phyloP scores from a whole-genome alignment of 2,113 vertebrate species.

The Stomatorhinus ivindoensis region DNA sequence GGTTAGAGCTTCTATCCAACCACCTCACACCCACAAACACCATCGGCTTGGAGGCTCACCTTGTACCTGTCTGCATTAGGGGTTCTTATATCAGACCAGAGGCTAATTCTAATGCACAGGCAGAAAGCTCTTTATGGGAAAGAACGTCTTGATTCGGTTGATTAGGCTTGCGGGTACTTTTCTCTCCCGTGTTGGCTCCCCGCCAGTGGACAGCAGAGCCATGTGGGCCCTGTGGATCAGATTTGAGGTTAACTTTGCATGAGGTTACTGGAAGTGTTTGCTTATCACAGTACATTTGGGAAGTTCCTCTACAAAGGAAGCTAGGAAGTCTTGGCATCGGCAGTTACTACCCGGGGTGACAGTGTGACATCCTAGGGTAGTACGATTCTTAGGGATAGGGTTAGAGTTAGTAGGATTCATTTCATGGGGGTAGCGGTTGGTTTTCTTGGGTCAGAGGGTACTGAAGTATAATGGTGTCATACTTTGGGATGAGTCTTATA shows the following conservation, averaged over 20 bases:
- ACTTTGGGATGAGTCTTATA: neutral
- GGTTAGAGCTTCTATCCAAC: neutral
- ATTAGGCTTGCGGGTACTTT: neutral
- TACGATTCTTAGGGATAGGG: neutral
- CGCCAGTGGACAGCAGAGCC: neutral
- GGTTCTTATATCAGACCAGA: neutral
- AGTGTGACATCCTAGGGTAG: neutral
- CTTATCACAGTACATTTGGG: neutral
- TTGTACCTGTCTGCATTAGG: neutral
- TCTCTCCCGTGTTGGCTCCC: neutral
- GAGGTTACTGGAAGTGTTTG: neutral
- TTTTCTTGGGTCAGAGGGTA: neutral
- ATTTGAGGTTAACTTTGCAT: neutral
- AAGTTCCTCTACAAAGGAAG: neutral
- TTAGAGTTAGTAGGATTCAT: neutral
- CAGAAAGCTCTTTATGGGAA: neutral
- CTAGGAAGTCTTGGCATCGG: neutral
- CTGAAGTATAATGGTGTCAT: neutral
- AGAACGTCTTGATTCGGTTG: neutral
- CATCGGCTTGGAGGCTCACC: neutral
- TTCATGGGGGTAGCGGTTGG: neutral
- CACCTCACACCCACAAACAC: neutral
- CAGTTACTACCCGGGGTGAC: neutral
- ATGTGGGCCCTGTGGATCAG: neutral
- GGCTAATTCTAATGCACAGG: neutral